Evolutionary conservation across 1,140 invertebrate genomes (phyloP).

Genomic region (Zaprionus tsacasi): DNA sequence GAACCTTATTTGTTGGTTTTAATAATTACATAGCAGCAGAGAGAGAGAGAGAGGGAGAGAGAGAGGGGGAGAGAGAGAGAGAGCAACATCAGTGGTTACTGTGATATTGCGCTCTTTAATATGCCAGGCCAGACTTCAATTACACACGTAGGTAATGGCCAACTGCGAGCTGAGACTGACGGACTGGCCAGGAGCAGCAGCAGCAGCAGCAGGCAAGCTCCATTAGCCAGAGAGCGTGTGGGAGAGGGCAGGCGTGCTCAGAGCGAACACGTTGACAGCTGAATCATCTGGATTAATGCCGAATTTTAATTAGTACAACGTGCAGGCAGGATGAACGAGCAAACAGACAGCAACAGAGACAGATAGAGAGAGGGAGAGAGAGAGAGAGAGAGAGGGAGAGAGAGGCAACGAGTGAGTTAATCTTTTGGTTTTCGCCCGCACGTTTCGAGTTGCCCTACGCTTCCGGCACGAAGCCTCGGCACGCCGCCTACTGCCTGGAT

Average conservation of each 20-base stretch:
- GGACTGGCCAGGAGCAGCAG: background rate
- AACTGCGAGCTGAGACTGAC: constrained; percentile 27
- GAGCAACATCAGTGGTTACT: constrained; percentile 17
- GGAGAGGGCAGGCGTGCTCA: background rate
- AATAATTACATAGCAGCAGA: constrained; percentile 75
- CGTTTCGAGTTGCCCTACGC: constrained; percentile 21
- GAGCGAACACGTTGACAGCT: constrained; percentile 64
- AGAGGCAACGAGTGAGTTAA: constrained; percentile 53
- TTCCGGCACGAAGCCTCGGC: background rate
- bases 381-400: background rate
- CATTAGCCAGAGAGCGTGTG: constrained; percentile 31
- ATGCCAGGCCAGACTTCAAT: constrained; percentile 78
- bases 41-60: background rate
- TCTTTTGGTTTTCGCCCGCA: constrained; percentile 44
- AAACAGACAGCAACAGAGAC: background rate
- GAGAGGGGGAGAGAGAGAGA: no score
- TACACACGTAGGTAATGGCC: constrained; percentile 63
- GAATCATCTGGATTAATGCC: constrained; percentile 83
- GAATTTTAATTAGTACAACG: constrained; percentile 83
- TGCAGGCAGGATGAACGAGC: constrained; percentile 22
- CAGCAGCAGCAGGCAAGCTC: constrained; percentile 25
- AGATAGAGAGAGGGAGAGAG: background rate
- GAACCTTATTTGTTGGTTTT: constrained; percentile 83
- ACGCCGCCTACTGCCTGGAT: background rate
- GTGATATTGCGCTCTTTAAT: constrained; percentile 68